A percentile compares a stretch with the other conserved stretches of the same genome.
These are phyloP conservation scores for Sminthurides aquaticus DNA, from an alignment of 2,888 invertebrate species.

Conservation along the genomic window DNA sequence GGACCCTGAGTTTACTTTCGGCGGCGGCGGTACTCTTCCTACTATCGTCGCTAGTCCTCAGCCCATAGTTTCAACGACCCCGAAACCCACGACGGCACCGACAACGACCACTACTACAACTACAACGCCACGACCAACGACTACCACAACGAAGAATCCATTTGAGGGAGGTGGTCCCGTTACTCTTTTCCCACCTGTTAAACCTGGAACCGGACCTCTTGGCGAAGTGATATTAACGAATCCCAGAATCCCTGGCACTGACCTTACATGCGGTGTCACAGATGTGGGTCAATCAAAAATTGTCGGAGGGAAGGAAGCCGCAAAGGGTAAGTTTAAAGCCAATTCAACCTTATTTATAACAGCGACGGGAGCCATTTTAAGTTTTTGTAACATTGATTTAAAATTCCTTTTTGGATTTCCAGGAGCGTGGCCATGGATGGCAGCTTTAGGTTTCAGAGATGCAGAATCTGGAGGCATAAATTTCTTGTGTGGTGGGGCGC, in stretches of 20 bases:
- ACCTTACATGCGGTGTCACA: constrained; percentile 57
- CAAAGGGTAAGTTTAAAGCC: constrained; percentile 26
- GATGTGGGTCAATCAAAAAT: constrained; percentile 49
- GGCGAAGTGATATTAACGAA: not conserved
- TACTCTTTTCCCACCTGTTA: constrained; percentile 26
- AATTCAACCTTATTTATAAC: not conserved
- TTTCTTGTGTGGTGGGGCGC: constrained; percentile 60
- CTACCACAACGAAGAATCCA: constrained; percentile 21
- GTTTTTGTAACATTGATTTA: not conserved
- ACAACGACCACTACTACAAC: constrained; percentile 44
- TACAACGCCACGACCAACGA: constrained; percentile 42
- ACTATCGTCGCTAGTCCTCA: not conserved
- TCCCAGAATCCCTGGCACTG: constrained; percentile 12
- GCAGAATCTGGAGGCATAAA: constrained; percentile 29
- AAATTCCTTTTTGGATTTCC: constrained; percentile 15
- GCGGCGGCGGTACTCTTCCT: not conserved
- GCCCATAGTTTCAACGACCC: not conserved
- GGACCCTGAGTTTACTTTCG: not conserved
- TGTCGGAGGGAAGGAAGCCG: constrained; percentile 35
- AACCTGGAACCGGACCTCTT: not conserved
- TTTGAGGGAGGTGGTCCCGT: constrained; percentile 16
- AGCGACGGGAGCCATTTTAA: not conserved
- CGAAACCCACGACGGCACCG: constrained; percentile 27
- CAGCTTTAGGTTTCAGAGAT: constrained; percentile 61
- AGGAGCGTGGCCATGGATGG: constrained; percentile 77